Conservation (phyloP, 2,113 vertebrate species). For the Aix galericulata region DNA sequence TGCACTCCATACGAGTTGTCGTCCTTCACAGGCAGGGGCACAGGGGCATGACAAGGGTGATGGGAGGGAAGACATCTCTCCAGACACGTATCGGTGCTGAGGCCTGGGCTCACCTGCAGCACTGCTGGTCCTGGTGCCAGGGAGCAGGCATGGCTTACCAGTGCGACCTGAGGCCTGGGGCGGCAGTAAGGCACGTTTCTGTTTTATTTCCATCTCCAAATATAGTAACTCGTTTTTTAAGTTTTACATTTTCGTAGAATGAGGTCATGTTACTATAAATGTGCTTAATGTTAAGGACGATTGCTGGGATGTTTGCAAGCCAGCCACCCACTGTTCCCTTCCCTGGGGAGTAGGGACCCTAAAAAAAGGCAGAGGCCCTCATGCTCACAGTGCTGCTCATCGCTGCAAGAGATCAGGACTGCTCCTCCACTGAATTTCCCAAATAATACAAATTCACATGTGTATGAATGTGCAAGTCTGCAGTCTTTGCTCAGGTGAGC, state of each 20-base stretch:
- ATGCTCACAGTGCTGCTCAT: not conserved
- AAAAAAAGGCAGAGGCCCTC: not conserved
- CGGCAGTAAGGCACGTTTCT: not conserved
- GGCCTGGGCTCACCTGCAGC: not conserved
- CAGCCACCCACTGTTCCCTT: not conserved
- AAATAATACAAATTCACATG: not conserved
- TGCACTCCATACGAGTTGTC: not conserved
- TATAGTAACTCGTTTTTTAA: constrained; percentile 21
- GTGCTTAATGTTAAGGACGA: constrained; percentile 1
- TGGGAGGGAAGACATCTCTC: not conserved
- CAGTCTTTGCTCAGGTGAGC: not conserved
- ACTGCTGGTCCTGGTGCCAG: not conserved
- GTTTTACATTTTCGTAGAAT: constrained; percentile 35
- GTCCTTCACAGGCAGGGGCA: not conserved
- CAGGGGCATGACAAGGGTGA: not conserved
- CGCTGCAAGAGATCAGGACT: not conserved
- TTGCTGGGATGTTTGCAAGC: constrained; percentile 33
- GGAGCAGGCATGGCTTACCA: fast-evolving
- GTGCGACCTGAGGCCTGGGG: not conserved
- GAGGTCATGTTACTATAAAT: constrained; percentile 29
- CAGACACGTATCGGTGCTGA: not conserved
- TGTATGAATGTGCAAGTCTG: not conserved
- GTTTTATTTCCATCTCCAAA: constrained; percentile 31
- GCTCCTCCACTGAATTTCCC: not conserved
- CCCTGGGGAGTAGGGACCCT: not conserved